Evolutionary conservation across 2,113 vertebrate species (phyloP).

Genomic region (Ammospiza nelsoni): DNA sequence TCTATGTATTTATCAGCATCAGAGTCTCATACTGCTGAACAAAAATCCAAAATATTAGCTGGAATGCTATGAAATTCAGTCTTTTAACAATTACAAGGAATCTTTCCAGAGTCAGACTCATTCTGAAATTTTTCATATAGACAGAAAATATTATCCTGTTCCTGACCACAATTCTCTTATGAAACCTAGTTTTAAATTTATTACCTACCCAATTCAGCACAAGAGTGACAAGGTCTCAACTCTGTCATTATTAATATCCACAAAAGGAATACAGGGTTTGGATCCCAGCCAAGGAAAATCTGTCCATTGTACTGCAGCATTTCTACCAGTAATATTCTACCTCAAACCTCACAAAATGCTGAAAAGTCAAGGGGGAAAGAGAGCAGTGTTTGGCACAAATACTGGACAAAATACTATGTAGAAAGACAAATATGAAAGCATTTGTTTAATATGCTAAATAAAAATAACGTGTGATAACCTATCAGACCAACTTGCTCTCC

Average conservation of each 20-base stretch:
- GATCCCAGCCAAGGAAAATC: neutral
- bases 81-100: neutral
- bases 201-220: neutral
- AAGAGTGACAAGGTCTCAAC: conserved; percentile 37
- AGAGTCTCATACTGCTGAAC: neutral
- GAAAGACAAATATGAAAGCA: neutral
- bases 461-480: neutral
- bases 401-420: neutral
- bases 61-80: neutral
- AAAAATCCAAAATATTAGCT: neutral
- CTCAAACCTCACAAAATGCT: neutral
- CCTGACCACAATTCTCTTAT: conserved; percentile 44
- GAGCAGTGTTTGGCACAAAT: neutral
- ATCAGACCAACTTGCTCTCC: neutral
- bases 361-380: neutral
- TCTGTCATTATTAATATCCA: conserved; percentile 45
- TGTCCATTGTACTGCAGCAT: neutral
- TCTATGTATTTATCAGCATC: neutral
- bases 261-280: conserved; percentile 23
- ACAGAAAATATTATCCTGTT: conserved; percentile 35
- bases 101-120: neutral
- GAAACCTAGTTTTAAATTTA: conserved; percentile 7
- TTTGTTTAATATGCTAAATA: neutral
- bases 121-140: conserved; percentile 27
- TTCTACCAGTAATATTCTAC: neutral